phyloP scores from a whole-genome alignment of 2,888 invertebrate species.

The Spodoptera picta region DNA sequence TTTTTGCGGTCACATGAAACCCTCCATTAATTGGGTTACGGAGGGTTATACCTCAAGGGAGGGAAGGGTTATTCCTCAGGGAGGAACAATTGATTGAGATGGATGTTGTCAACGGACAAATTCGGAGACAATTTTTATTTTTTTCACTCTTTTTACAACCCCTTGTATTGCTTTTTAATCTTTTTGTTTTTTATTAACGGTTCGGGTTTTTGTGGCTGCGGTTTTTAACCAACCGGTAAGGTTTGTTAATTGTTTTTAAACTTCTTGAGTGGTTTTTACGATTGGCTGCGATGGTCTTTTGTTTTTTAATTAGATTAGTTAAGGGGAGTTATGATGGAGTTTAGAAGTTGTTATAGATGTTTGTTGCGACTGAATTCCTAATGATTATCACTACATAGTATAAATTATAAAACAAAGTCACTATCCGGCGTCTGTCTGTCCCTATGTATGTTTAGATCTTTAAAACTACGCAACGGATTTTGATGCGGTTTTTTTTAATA shows the following conservation, averaged over 20 bases:
- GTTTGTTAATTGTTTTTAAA: conserved; percentile 76
- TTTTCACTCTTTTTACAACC: conserved; percentile 56
- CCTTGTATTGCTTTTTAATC: conserved; percentile 60
- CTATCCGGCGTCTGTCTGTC: too few relatives aligned
- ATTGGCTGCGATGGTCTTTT: conserved; percentile 64
- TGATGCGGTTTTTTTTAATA: too few relatives aligned
- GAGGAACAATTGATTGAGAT: conserved; percentile 86
- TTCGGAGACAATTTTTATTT: conserved; percentile 77
- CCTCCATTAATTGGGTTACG: conserved; percentile 86
- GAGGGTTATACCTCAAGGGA: conserved; percentile 78
- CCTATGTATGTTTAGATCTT: too few relatives aligned
- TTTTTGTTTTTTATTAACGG: conserved; percentile 63
- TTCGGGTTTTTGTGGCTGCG: conserved; percentile 36
- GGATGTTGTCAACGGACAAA: conserved; percentile 85
- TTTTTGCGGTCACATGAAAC: conserved; percentile 80
- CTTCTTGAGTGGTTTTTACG: conserved; percentile 77
- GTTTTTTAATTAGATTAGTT: conserved; percentile 50
- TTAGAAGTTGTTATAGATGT: conserved; percentile 38
- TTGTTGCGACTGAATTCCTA: conserved; percentile 2
- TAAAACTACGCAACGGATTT: too few relatives aligned
- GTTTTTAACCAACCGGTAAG: conserved; percentile 68
- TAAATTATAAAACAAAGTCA: too few relatives aligned
- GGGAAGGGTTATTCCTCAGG: conserved; percentile 83
- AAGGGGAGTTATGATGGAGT: conserved; percentile 37
- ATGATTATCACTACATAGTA: too few relatives aligned